Percentiles rank a stretch among this genome's conserved stretches.
Conservation (phyloP, 1,140 invertebrate species). For the Rhagoletis pomonella region DNA sequence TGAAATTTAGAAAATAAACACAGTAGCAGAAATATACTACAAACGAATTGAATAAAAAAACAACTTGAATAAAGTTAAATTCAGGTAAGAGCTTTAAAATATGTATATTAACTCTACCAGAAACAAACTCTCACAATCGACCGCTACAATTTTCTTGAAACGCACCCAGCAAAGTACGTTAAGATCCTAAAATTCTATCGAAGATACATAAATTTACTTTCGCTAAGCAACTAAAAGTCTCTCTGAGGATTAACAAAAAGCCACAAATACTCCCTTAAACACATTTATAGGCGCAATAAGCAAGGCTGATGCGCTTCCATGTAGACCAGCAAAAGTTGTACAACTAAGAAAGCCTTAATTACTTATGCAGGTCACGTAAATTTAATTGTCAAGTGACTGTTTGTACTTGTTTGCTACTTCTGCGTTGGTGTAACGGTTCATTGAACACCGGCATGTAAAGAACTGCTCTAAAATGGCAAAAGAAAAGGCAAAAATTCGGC, state of each 20-base stretch:
- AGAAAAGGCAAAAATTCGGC: not conserved
- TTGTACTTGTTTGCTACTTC: constrained; percentile 48
- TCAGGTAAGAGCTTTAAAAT: too few relatives aligned
- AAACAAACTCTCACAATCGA: too few relatives aligned
- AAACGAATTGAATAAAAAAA: not conserved
- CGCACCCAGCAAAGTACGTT: not conserved
- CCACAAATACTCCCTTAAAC: not conserved
- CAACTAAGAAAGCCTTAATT: constrained; percentile 39
- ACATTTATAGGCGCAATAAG: not conserved
- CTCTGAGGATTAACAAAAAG: not conserved
- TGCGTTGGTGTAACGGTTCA: constrained; percentile 29
- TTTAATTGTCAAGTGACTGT: constrained; percentile 53
- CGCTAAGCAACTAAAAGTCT: not conserved
- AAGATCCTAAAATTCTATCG: constrained; percentile 10
- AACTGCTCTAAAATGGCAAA: not conserved
- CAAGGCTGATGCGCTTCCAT: not conserved
- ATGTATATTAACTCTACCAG: too few relatives aligned
- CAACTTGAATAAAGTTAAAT: not conserved
- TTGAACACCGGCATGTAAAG: not conserved
- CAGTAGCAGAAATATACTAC: too few relatives aligned
- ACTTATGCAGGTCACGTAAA: constrained; percentile 54
- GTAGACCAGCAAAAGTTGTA: not conserved
- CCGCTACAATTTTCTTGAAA: too few relatives aligned
- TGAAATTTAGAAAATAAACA: too few relatives aligned
- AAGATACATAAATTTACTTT: not conserved